Percentiles rank a stretch among this genome's conserved stretches.
Conservation (phyloP, 2,888 invertebrate species). For the Mythimna ferrago region DNA sequence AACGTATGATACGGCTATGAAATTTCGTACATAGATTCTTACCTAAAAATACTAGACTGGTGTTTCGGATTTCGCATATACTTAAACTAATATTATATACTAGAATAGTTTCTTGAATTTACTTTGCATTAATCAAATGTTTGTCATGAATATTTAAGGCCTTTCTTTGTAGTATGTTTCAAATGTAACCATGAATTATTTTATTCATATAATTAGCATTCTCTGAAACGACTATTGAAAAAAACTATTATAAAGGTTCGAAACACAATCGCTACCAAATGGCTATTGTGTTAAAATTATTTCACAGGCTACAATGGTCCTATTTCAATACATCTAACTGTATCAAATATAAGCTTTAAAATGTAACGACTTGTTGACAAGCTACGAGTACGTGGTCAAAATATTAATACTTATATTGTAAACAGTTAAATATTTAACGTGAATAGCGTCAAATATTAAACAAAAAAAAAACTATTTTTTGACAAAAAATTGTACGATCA, state of each 20-base stretch:
- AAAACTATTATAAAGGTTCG: neutral
- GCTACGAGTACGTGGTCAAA: neutral
- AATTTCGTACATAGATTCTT: no score
- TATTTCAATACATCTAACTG: neutral
- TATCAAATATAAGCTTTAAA: neutral
- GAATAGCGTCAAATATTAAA: neutral
- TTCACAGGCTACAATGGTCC: neutral
- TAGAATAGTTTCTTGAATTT: neutral
- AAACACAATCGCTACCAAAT: conserved; percentile 4
- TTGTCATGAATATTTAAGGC: neutral
- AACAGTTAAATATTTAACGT: neutral
- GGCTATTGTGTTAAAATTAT: neutral
- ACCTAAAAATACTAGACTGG: no score
- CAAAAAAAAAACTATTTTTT: neutral
- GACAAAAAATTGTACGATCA: neutral
- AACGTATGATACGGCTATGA: no score
- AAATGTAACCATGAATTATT: conserved; percentile 8
- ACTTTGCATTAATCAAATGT: conserved; percentile 1
- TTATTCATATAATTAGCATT: neutral
- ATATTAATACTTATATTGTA: neutral
- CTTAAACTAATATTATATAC: no score
- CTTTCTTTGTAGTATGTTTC: neutral
- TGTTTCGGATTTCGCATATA: no score
- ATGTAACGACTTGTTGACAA: neutral
- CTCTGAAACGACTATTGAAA: neutral